A percentile compares a stretch with the other conserved stretches of the same genome.
These are phyloP conservation scores for Boleophthalmus pectinirostris DNA, from an alignment of 2,113 vertebrate species.

Conservation along the genomic window DNA sequence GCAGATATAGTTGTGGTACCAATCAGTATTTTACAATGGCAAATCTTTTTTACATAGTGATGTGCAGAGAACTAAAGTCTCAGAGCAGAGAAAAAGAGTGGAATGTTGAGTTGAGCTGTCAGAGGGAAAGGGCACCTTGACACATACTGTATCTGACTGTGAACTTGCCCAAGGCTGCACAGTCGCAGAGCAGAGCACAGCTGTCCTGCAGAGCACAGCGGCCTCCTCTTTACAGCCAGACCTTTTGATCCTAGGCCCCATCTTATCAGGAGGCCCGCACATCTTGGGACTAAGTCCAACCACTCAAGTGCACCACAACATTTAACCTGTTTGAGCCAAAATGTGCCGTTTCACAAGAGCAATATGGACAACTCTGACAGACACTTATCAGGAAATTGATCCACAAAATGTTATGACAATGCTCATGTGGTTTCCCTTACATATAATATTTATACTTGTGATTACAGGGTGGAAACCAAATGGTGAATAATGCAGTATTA, in stretches of 20 bases:
- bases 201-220: conserved; percentile 38
- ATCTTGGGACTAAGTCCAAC: background rate
- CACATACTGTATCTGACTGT: conserved; percentile 59
- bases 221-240: conserved; percentile 21
- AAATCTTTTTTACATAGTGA: conserved; percentile 1
- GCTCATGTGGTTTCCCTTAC: background rate
- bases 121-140: conserved; percentile 69
- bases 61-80: conserved; percentile 9
- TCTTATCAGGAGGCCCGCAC: background rate
- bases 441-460: background rate
- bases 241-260: conserved; percentile 31
- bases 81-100: conserved; percentile 40
- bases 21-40: background rate
- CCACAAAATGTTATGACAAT: background rate
- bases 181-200: conserved; percentile 42
- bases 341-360: background rate
- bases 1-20: background rate
- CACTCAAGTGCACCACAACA: background rate
- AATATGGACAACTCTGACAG: background rate
- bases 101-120: conserved; percentile 62
- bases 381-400: background rate
- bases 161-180: conserved; percentile 53
- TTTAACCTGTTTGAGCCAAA: background rate
- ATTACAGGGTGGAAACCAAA: background rate
- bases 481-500: background rate